These are phyloP conservation scores for Lasius platythorax DNA, from an alignment of 2,888 invertebrate species.

Conservation along the genomic window DNA sequence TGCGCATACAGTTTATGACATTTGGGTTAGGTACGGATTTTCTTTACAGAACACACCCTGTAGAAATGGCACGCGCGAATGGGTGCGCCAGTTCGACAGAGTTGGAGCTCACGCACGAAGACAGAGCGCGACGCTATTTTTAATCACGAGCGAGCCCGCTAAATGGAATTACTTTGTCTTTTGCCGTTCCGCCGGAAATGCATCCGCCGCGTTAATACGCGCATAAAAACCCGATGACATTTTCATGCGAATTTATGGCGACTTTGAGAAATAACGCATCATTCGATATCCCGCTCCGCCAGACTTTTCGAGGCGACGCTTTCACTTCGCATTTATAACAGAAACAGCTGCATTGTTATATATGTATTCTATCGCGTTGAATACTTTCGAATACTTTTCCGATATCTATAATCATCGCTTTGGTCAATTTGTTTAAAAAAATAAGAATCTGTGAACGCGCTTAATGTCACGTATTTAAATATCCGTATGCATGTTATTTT, in stretches of 20 bases:
- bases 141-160: conserved; percentile 52
- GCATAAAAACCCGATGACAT: conserved; percentile 14
- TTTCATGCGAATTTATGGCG: conserved; percentile 31
- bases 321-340: neutral
- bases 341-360: neutral
- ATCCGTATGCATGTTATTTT: neutral
- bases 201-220: conserved; percentile 33
- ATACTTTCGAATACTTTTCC: neutral
- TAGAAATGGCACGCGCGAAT: conserved; percentile 44
- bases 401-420: neutral
- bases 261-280: neutral
- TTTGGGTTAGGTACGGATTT: conserved; percentile 29
- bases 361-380: neutral
- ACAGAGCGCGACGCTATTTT: conserved; percentile 47
- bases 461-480: neutral
- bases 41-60: conserved; percentile 36
- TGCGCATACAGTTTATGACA: neutral
- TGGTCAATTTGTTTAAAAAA: neutral
- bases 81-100: conserved; percentile 40
- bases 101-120: conserved; percentile 36
- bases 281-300: neutral
- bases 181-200: conserved; percentile 46
- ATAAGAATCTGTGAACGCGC: neutral
- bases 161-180: conserved; percentile 58
- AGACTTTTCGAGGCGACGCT: neutral